Evolutionary conservation across 2,888 invertebrate species (phyloP).

Genomic region (Heterodera filipjevi): DNA sequence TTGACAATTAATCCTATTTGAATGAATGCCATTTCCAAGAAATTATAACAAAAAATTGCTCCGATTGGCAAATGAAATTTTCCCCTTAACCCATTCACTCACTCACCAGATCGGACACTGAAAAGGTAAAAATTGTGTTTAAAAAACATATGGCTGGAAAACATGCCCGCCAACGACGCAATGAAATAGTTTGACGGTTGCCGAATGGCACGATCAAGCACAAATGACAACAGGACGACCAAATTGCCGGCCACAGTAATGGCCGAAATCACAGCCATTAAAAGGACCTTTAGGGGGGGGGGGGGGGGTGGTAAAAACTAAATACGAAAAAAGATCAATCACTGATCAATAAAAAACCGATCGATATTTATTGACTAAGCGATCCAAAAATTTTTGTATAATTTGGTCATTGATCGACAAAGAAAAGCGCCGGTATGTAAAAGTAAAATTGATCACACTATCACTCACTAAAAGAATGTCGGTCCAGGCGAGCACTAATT

Average conservation of each 20-base stretch:
- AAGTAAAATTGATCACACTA: background rate
- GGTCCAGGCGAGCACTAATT: slow-evolving; percentile 14
- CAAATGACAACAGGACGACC: slow-evolving; percentile 69
- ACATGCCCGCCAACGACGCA: slow-evolving; percentile 80
- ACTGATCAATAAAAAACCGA: too few species aligned
- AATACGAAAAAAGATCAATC: too few species aligned
- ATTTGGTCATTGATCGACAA: too few species aligned
- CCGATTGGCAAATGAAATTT: background rate
- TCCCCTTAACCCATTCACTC: background rate
- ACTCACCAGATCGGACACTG: slow-evolving; percentile 74
- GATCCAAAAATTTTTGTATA: too few species aligned
- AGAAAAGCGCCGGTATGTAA: background rate
- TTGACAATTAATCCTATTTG: too few species aligned
- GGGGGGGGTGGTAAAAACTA: background rate
- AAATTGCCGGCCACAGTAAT: slow-evolving; percentile 78
- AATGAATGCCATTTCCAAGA: too few species aligned
- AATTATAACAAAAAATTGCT: background rate
- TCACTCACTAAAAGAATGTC: slow-evolving; percentile 14
- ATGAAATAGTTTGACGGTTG: slow-evolving; percentile 99
- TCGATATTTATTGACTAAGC: too few species aligned
- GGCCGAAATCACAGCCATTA: slow-evolving; percentile 55
- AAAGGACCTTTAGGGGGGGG: slow-evolving; percentile 19
- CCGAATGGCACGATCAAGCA: slow-evolving; percentile 70
- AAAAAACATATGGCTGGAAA: background rate
- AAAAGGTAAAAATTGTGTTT: background rate